A percentile compares a stretch with the other conserved stretches of the same genome.
These are phyloP conservation scores for Notospermus geniculatus DNA, from an alignment of 1,140 invertebrate species.

Conservation along the genomic window DNA sequence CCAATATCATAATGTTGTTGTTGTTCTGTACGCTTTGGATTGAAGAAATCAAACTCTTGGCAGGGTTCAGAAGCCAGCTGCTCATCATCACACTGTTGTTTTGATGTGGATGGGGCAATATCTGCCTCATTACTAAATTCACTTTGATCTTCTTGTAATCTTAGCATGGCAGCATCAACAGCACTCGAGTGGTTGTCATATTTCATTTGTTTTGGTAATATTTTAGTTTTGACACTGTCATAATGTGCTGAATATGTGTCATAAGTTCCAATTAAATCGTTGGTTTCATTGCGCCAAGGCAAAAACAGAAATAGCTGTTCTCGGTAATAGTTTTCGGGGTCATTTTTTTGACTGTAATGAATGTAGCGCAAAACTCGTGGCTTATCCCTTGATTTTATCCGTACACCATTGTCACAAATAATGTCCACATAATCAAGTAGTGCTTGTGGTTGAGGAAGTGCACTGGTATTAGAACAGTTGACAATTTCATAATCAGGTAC, in stretches of 20 bases:
- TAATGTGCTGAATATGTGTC: background rate
- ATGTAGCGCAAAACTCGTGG: slow-evolving; percentile 18
- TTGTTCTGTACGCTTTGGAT: background rate
- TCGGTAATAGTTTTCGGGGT: slow-evolving; percentile 24
- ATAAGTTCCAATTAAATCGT: slow-evolving; percentile 7
- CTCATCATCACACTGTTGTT: slow-evolving; percentile 12
- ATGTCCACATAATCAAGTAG: background rate
- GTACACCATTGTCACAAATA: background rate
- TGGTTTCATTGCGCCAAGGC: slow-evolving; percentile 17
- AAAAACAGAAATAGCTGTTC: slow-evolving; percentile 17
- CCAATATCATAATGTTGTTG: slow-evolving; percentile 20
- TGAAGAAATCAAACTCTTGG: background rate
- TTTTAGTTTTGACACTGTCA: background rate
- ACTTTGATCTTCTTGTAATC: slow-evolving; percentile 2
- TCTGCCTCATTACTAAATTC: slow-evolving; percentile 10
- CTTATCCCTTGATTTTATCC: slow-evolving; percentile 3
- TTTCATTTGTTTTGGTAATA: background rate
- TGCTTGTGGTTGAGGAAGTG: background rate
- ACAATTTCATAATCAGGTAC: slow-evolving; percentile 2
- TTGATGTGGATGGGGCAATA: slow-evolving; percentile 14
- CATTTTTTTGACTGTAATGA: slow-evolving; percentile 10
- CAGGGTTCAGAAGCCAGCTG: background rate
- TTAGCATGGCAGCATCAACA: background rate
- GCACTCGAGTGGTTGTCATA: background rate
- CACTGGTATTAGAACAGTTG: background rate